Conservation (phyloP, 2,797 vertebrate species). For the Lepilemur septentrionalis region DNA sequence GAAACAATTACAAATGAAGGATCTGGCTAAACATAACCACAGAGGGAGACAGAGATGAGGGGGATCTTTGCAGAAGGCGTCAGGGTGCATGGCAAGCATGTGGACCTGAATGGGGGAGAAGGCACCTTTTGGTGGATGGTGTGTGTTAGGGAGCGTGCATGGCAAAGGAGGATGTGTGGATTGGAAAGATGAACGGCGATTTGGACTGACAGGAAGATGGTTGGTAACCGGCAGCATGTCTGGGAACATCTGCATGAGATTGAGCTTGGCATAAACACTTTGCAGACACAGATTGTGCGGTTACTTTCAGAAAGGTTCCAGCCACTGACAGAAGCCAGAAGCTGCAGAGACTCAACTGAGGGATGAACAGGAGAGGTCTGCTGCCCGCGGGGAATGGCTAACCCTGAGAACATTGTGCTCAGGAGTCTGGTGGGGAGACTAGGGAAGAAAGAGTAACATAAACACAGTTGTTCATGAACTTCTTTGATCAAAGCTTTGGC, state of each 20-base stretch:
- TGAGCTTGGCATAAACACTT: not conserved
- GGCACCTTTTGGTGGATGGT: not conserved
- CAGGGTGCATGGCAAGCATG: not conserved
- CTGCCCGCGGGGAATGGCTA: not conserved
- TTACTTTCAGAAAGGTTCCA: not conserved
- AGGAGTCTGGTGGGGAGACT: not conserved
- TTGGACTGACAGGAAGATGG: not conserved
- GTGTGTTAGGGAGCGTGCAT: accelerated
- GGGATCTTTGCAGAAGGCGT: not conserved
- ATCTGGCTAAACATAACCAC: not conserved
- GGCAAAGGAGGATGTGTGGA: not conserved
- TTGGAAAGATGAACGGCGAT: not conserved
- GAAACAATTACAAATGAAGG: slow-evolving; percentile 23
- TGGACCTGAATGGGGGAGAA: not conserved
- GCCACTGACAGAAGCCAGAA: slow-evolving; percentile 10
- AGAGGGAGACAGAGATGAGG: not conserved
- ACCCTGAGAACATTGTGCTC: not conserved
- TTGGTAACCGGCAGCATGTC: not conserved
- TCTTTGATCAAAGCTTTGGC: not conserved
- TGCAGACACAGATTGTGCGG: not conserved
- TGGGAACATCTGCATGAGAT: not conserved
- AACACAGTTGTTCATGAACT: not conserved
- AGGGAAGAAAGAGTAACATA: not conserved
- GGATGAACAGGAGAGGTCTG: not conserved
- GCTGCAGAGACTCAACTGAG: not conserved